Percentiles rank a stretch among this genome's conserved stretches.
Evolutionary conservation across 2,113 vertebrate species (phyloP).

Genomic region (Cryptotis parvus): DNA sequence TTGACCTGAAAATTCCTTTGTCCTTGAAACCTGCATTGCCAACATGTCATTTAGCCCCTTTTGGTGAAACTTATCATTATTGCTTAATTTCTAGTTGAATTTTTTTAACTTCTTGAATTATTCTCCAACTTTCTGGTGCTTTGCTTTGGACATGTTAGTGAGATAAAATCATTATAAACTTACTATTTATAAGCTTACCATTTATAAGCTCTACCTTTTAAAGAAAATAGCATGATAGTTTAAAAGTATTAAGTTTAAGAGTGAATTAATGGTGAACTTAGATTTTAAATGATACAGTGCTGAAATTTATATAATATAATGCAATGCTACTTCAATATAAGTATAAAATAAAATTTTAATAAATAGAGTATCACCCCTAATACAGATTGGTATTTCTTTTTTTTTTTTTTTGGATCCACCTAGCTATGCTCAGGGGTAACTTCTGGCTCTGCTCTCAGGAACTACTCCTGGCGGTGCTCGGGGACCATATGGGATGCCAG

Average conservation of each 20-base stretch:
- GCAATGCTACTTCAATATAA: no score
- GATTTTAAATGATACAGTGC: no score
- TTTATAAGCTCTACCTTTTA: constrained; percentile 5
- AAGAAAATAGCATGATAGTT: not conserved
- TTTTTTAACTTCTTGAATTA: not conserved
- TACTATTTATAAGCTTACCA: not conserved
- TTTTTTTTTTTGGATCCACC: not conserved
- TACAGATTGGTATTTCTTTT: no score
- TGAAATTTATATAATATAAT: no score
- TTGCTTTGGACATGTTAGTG: not conserved
- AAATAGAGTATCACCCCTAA: no score
- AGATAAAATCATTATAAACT: not conserved
- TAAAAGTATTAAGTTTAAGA: not conserved
- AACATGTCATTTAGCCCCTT: not conserved
- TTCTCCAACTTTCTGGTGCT: not conserved
- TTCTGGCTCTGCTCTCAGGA: no score
- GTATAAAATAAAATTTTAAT: no score
- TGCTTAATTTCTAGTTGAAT: constrained; percentile 1
- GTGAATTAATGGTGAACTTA: no score
- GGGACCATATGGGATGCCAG: no score
- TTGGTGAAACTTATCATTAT: not conserved
- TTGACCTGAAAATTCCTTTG: not conserved
- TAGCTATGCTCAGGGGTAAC: no score
- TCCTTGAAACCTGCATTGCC: not conserved
- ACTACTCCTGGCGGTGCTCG: no score